Base-by-base conservation (phyloP, 2,888 invertebrate genomes). In the Lasius fuliginosus region DNA sequence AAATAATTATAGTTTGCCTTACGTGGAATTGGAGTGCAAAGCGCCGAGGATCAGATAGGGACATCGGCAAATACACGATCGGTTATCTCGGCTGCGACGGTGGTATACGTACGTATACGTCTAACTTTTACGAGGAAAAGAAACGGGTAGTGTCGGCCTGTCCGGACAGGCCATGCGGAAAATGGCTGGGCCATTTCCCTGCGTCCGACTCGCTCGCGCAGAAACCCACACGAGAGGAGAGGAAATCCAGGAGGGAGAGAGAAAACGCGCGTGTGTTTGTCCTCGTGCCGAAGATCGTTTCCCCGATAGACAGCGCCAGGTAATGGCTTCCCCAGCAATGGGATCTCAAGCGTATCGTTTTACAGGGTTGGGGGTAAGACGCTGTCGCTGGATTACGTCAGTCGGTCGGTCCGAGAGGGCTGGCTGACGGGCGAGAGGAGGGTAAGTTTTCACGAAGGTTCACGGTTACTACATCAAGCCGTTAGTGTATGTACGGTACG, bases 341-440 rank as follows among this genome's bases (percentile, higher is more conserved):
- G 79, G 91, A 93, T 92, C 92, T 93, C 93, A 92, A 93, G 92
- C 91, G 91, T 93, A 93, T 94, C 93, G 86, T 92, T 93, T 93
- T 92, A 92, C 93, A 90, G 87, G 82, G 30, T 75, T 53, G 53
- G 79, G 88, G 85, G 74, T 84, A 90, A 89, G 89, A 89, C 87
- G 67, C 77, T 30, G 88, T 84, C 69, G 86, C 76, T 82, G 86
- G 84, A 85, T 89, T 86, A 88, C 86, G 84, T 83, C 88, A 84
- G 84, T 87, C 79, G 85, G 64, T 74, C 75, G 73, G 85, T 83
- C 65, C 36, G 74, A 79, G 84, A 67, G 56, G n/a, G 60, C 18
- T 42, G 60, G 46, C 27, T 27, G 18, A 53, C 1, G 36, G 18
- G 56, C 30, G 23, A 27, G 56, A 11, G 18, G 56, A 69, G 67